Base-by-base conservation (phyloP, 1,140 invertebrate genomes). In the roundworm (Caenorhabditis elegans) region DNA sequence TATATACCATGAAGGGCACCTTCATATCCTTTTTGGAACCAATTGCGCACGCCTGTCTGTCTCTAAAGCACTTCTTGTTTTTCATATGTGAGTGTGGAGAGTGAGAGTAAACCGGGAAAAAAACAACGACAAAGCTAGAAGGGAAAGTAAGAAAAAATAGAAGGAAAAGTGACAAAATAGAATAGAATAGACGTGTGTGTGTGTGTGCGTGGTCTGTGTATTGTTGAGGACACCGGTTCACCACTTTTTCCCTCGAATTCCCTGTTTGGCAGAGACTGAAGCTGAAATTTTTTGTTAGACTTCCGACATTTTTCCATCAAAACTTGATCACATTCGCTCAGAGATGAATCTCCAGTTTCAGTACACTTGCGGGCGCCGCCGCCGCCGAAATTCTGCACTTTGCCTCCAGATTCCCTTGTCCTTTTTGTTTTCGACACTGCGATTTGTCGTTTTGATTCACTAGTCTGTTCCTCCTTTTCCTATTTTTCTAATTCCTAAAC, bases 371-470 rank as follows among this genome's bases (percentile, higher is more conserved):
- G n/a, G 8, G 51, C 31, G 28, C 49, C 60, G 28, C 19, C 34
- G 24, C 60, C 26, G 5, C 60, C 31, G 60, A 70, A 43, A 5
- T 43, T 43, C 34, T 70, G 60, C 60, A 39, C 60, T 70, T 70
- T 70, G 60, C 39, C 60, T 70, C 60, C 60, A 70, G 60, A 70
- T 70, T 70, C 60, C n/a, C n/a, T 26, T 70, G 60, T 43, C 60
- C 60, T 70, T 70, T 70, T 70, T 36, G 31, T 70, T 70, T 70
- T 70, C 60, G 60, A 70, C 60, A 70, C n/a, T n/a, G n/a, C n/a
- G n/a, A 70, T 70, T 70, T 70, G 60, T 70, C 60, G 43, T 70
- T 70, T 70, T 26, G 31, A 70, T 70, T 70, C 19, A 34, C 34
- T 22, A 43, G 39, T 43, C 39, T 43, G 6, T 26, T 31, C 51